Evolutionary conservation across 2,888 invertebrate genomes (phyloP).

Genomic region (Cepaea hortensis): DNA sequence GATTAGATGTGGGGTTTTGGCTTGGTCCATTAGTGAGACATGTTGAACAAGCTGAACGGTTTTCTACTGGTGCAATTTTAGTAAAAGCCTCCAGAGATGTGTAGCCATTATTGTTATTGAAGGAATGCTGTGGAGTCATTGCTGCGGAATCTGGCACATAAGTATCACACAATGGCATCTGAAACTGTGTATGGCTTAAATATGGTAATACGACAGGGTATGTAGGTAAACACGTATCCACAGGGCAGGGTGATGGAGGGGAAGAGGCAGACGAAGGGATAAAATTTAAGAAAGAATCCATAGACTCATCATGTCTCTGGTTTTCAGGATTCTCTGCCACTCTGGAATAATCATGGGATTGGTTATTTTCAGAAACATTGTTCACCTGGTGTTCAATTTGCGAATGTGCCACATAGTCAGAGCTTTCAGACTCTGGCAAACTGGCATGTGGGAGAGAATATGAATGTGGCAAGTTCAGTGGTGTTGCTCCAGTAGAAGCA

Average conservation of each 20-base stretch:
- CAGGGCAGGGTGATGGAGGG: conserved; percentile 33
- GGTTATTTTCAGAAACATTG: background rate
- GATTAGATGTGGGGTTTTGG: background rate
- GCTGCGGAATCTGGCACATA: background rate
- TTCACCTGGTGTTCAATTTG: background rate
- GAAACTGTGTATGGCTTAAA: background rate
- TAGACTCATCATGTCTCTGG: background rate
- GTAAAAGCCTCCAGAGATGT: background rate
- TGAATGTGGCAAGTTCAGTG: background rate
- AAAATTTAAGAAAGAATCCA: conserved; percentile 12
- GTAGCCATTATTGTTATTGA: background rate
- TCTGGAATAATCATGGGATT: background rate
- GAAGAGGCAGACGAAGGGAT: background rate
- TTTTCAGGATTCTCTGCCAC: background rate
- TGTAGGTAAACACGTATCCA: background rate
- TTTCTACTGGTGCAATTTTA: background rate
- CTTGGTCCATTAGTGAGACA: background rate
- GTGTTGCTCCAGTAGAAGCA: background rate
- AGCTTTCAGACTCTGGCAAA: background rate
- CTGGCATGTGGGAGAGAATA: background rate
- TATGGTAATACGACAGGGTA: background rate
- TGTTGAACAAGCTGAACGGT: background rate
- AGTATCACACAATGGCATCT: background rate
- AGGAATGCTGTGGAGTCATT: background rate
- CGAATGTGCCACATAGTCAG: background rate